Percentiles rank a stretch among this genome's conserved stretches.
These are phyloP conservation scores for Ciona savignyi DNA, from an alignment of 23 tunicate genomes.

Conservation along the genomic window DNA sequence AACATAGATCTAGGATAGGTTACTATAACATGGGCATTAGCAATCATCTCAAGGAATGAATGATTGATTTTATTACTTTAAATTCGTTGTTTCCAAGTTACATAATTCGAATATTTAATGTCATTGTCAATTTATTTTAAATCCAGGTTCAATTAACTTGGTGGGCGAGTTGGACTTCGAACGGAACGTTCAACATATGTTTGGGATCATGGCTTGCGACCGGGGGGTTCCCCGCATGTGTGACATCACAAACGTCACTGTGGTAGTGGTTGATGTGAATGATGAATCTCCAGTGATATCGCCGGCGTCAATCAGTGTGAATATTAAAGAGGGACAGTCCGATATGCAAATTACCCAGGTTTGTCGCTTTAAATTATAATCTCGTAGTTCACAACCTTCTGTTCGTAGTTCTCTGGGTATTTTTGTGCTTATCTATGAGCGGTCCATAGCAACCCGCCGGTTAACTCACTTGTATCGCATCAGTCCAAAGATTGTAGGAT, in stretches of 20 bases:
- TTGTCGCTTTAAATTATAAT: neutral
- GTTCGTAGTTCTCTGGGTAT: too few relatives aligned
- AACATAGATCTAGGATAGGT: too few relatives aligned
- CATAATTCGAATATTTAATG: too few relatives aligned
- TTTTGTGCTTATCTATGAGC: too few relatives aligned
- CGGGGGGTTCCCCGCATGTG: slow-evolving; percentile 25
- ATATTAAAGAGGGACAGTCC: slow-evolving; percentile 39
- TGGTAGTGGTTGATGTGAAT: slow-evolving; percentile 48
- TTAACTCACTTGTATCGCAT: too few relatives aligned
- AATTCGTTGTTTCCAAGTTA: too few relatives aligned
- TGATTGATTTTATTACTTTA: too few relatives aligned
- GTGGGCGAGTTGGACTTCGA: slow-evolving; percentile 35
- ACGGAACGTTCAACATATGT: neutral
- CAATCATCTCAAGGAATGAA: too few relatives aligned
- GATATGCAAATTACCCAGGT: neutral
- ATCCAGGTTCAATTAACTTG: slow-evolving; percentile 27
- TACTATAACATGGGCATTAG: too few relatives aligned
- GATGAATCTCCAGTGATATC: slow-evolving; percentile 42
- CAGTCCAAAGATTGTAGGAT: too few relatives aligned
- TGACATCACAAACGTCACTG: slow-evolving; percentile 11
- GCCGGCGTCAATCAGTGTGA: slow-evolving; percentile 23
- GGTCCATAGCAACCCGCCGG: too few relatives aligned
- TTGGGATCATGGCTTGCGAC: slow-evolving; percentile 45
- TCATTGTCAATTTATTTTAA: neutral
- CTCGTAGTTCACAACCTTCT: neutral